Base-by-base conservation (phyloP, 2,113 vertebrate species). In the Prionailurus bengalensis region DNA sequence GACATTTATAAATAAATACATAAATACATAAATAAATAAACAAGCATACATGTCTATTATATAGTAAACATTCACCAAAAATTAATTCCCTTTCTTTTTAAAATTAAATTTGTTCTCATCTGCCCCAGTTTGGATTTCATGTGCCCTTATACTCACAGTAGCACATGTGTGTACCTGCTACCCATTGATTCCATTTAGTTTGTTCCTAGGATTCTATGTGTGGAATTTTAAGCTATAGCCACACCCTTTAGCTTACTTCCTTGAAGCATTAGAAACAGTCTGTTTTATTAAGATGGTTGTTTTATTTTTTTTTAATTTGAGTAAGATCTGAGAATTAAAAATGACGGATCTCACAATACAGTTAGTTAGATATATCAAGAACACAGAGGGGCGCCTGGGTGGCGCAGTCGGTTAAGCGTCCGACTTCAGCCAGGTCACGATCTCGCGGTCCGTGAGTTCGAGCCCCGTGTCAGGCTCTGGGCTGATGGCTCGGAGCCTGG, bases 171-270 rank as follows among this genome's bases (percentile, higher is more conserved):
- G 12, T 91, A 58, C 86, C 95, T 94, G 58, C 58, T 92, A 78
- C 45, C 55, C 66, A 39, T 82, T 78, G 66, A 94, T 85, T 97
- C 66, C 25, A 71, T 81, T 94, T 90, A 36, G 71, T 95, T 89
- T 95, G 45, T 85, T 86, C 73, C 45, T 53, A 92, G 36, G 83
- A 94, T 91, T 94, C 45, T 81, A 80, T 76, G 53, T 89, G 45
- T 94, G 90, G 51, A 96, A 96, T 93, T 97, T 93, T 89, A 91
- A 96, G 85, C 33, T 76, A 55, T 3, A 93, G 21, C 42, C 90
- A 96, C 29, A 94, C 53, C 58, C 33, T 93, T 89, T 95, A 89
- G 31, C 21, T 87, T 94, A 65, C 53, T 95, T 98, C 73, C 51
- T 78, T 95, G 58, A 97, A 95, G 53, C 13, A 9, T 91, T 95